Percentiles rank a stretch among this genome's conserved stretches.
Evolutionary conservation across 2,888 invertebrate genomes (phyloP).

Genomic region (Branchellion lobata): DNA sequence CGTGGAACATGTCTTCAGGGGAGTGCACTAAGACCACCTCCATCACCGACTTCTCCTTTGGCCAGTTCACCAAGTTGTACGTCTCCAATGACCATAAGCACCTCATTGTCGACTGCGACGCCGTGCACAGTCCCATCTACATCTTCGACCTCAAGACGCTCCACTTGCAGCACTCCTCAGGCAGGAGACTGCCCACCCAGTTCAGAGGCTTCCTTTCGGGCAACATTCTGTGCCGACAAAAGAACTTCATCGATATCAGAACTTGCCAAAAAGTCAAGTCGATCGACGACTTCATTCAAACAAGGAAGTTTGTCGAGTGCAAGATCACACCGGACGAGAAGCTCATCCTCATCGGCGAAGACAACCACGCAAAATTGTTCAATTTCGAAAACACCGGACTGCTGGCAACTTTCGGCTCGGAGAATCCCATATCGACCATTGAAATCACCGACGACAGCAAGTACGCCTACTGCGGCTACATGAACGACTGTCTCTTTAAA

Average conservation of each 20-base stretch:
- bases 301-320: constrained; percentile 50
- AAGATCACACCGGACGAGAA: constrained; percentile 51
- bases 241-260: constrained; percentile 51
- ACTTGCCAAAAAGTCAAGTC: constrained; percentile 47
- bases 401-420: constrained; percentile 48
- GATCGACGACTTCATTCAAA: constrained; percentile 50
- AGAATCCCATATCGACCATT: constrained; percentile 52
- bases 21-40: constrained; percentile 49
- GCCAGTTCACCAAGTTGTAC: constrained; percentile 48
- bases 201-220: constrained; percentile 48
- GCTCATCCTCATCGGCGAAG: constrained; percentile 51
- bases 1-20: constrained; percentile 51
- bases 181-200: constrained; percentile 47
- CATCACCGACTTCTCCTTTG: constrained; percentile 45
- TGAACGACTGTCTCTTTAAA: constrained; percentile 53
- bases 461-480: constrained; percentile 53
- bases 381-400: constrained; percentile 46
- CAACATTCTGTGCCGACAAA: constrained; percentile 51
- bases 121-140: constrained; percentile 48
- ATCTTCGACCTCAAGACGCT: constrained; percentile 51
- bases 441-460: constrained; percentile 52
- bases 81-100: constrained; percentile 49
- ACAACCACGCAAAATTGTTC: constrained; percentile 48
- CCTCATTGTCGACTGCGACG: constrained; percentile 51
- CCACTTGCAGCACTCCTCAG: constrained; percentile 49